Evolutionary conservation across 2,888 invertebrate species (phyloP).

Genomic region (Petrolisthes manimaculis): DNA sequence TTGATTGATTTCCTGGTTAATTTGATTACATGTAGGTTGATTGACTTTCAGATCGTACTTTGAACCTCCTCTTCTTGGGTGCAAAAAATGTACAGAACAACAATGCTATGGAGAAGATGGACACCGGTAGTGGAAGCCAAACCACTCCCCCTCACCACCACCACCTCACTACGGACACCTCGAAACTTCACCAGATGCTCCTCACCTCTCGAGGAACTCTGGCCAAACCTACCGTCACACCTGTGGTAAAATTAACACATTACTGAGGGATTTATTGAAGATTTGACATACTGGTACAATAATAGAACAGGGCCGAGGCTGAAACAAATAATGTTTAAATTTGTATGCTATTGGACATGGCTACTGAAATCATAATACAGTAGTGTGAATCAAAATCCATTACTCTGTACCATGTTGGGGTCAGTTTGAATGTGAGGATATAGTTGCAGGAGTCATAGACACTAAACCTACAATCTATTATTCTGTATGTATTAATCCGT

Average conservation of each 20-base stretch:
- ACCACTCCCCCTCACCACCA: neutral
- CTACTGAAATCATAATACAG: too few species aligned
- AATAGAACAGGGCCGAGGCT: neutral
- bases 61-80: conserved; percentile 26
- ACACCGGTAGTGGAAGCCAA: neutral
- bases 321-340: neutral
- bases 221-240: neutral
- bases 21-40: too few species aligned
- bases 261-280: neutral
- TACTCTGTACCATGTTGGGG: neutral
- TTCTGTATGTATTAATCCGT: too few species aligned
- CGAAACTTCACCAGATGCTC: conserved; percentile 37
- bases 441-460: too few species aligned
- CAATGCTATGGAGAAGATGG: conserved; percentile 22
- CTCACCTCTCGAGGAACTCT: conserved; percentile 37
- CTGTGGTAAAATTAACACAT: neutral
- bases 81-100: conserved; percentile 35
- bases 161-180: neutral
- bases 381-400: too few species aligned
- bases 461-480: too few species aligned
- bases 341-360: neutral
- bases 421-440: neutral
- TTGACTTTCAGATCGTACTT: conserved; percentile 31
- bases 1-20: too few species aligned
- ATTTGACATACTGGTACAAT: neutral